Conservation (phyloP, 2,888 invertebrate species). For the Eupithecia tripunctaria region DNA sequence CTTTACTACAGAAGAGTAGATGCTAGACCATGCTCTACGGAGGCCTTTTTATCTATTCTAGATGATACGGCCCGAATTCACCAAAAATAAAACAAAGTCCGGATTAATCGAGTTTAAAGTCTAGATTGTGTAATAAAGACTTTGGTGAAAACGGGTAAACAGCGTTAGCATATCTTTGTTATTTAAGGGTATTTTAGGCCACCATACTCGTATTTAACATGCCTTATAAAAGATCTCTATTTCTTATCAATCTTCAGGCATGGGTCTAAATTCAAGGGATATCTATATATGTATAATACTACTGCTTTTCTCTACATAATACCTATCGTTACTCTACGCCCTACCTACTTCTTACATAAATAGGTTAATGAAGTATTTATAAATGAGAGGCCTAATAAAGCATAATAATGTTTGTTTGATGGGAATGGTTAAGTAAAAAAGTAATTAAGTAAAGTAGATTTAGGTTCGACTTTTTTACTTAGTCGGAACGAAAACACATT, state of each 20-base stretch:
- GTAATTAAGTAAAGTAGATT: not conserved
- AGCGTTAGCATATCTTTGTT: not conserved
- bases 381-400: slow-evolving; percentile 16
- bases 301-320: not conserved
- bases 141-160: slow-evolving; percentile 6
- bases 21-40: slow-evolving; percentile 66
- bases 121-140: not conserved
- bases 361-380: slow-evolving; percentile 26
- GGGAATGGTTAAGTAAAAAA: not conserved
- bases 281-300: no score
- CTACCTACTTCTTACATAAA: not conserved
- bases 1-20: slow-evolving; percentile 49
- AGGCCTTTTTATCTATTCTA: slow-evolving; percentile 10
- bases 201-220: not conserved
- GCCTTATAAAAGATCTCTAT: not conserved
- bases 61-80: slow-evolving; percentile 8
- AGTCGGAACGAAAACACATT: no score
- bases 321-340: not conserved
- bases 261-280: not conserved
- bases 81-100: not conserved
- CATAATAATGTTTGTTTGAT: not conserved
- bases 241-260: not conserved
- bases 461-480: not conserved
- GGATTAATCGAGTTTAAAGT: not conserved
- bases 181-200: not conserved